phyloP scores from a whole-genome alignment of 2,113 vertebrate species.

The Sebastes fasciatus region DNA sequence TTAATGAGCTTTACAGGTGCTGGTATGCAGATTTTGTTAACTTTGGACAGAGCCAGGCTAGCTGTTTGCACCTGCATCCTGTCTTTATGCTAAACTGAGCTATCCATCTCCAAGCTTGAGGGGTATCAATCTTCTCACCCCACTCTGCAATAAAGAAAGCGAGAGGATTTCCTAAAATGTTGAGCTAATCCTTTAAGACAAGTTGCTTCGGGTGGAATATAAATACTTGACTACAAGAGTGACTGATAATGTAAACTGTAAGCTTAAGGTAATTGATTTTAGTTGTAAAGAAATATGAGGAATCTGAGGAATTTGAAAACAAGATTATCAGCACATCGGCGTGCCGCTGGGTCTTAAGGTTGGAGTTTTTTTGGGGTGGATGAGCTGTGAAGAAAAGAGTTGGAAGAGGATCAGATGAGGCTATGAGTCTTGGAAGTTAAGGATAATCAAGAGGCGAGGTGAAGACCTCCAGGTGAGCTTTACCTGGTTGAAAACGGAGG shows the following conservation, averaged over 20 bases:
- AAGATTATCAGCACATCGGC: background rate
- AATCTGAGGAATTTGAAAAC: conserved; percentile 17
- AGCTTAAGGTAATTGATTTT: background rate
- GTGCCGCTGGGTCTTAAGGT: background rate
- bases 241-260: background rate
- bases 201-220: background rate
- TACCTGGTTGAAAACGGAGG: conserved; percentile 50
- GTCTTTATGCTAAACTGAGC: background rate
- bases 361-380: conserved; percentile 5
- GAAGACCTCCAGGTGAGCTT: conserved; percentile 51
- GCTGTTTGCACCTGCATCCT: background rate
- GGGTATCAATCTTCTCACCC: background rate
- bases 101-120: background rate
- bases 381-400: background rate
- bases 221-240: background rate
- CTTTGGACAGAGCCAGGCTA: background rate
- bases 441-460: conserved; percentile 9
- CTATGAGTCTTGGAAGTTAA: conserved; percentile 9
- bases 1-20: background rate
- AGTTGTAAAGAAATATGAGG: background rate
- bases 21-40: background rate
- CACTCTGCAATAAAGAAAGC: background rate
- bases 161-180: background rate
- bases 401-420: background rate
- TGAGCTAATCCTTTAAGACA: background rate